Evolutionary conservation across 2,888 invertebrate genomes (phyloP).

Genomic region (Danaus chrysippus): DNA sequence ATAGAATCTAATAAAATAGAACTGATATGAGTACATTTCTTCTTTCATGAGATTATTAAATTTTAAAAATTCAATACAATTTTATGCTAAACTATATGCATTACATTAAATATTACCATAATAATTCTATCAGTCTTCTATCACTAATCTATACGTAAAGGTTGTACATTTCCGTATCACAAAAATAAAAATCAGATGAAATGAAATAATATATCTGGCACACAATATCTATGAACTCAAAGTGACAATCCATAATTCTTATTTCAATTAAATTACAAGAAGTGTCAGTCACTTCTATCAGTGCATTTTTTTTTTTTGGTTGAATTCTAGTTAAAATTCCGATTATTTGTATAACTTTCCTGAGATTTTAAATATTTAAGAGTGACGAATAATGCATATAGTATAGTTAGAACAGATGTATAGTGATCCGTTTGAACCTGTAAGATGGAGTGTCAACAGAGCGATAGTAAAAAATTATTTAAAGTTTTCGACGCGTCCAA

Average conservation of each 20-base stretch:
- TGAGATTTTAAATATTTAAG: conserved; percentile 33
- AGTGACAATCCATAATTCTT: conserved; percentile 38
- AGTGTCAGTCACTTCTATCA: conserved; percentile 44
- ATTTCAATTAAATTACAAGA: conserved; percentile 51
- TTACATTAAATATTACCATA: too few species aligned
- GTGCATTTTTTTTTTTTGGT: conserved; percentile 52
- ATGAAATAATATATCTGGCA: background rate
- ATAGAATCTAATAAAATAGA: too few species aligned
- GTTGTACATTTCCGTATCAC: background rate
- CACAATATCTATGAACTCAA: background rate
- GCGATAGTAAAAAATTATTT: conserved; percentile 68
- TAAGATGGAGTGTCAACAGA: conserved; percentile 66
- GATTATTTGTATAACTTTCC: conserved; percentile 40
- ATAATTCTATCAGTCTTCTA: too few species aligned
- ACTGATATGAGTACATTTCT: too few species aligned
- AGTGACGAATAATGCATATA: conserved; percentile 44
- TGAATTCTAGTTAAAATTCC: conserved; percentile 44
- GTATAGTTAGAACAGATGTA: conserved; percentile 49
- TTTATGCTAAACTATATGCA: too few species aligned
- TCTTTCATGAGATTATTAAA: too few species aligned
- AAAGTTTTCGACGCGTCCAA: conserved; percentile 67
- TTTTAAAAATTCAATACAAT: too few species aligned
- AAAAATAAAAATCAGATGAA: background rate
- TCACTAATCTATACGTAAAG: too few species aligned
- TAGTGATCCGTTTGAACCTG: conserved; percentile 46